A percentile compares a stretch with the other conserved stretches of the same genome.
Conservation (phyloP, 2,888 invertebrate species). For the Parnassius smintheus region DNA sequence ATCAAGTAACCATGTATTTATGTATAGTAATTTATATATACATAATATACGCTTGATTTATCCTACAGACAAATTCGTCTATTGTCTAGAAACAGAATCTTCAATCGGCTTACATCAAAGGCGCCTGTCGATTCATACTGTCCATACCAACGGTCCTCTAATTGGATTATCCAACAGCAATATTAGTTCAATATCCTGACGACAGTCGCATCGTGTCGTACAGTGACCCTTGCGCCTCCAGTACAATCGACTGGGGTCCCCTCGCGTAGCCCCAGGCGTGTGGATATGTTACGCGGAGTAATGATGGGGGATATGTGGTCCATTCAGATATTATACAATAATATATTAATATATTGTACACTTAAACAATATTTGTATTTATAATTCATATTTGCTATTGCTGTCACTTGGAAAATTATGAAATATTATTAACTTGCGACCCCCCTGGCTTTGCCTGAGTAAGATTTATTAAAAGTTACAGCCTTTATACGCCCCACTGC, state of each 20-base stretch:
- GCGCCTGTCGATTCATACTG: slow-evolving; percentile 43
- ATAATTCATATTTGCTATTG: too few species aligned
- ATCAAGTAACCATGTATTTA: too few species aligned
- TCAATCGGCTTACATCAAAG: slow-evolving; percentile 49
- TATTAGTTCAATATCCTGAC: slow-evolving; percentile 65
- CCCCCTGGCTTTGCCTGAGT: too few species aligned
- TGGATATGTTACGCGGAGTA: slow-evolving; percentile 37
- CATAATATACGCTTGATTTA: slow-evolving; percentile 2
- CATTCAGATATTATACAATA: too few species aligned
- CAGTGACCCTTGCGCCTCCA: slow-evolving; percentile 63
- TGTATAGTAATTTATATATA: too few species aligned
- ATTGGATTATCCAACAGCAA: slow-evolving; percentile 69
- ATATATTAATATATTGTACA: too few species aligned
- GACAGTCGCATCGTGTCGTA: slow-evolving; percentile 50
- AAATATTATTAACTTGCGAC: too few species aligned
- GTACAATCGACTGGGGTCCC: slow-evolving; percentile 49
- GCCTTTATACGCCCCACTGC: too few species aligned
- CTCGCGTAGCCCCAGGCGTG: slow-evolving; percentile 36
- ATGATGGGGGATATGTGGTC: slow-evolving; percentile 23
- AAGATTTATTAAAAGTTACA: too few species aligned
- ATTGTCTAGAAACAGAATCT: slow-evolving; percentile 27
- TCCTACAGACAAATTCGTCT: neutral
- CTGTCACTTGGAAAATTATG: too few species aligned
- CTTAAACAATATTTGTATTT: too few species aligned
- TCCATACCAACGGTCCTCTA: slow-evolving; percentile 50